Evolutionary conservation across 2,113 vertebrate species (phyloP), one percentile per base, ranked within the genome.

Genomic region (Podilymbus podiceps): DNA sequence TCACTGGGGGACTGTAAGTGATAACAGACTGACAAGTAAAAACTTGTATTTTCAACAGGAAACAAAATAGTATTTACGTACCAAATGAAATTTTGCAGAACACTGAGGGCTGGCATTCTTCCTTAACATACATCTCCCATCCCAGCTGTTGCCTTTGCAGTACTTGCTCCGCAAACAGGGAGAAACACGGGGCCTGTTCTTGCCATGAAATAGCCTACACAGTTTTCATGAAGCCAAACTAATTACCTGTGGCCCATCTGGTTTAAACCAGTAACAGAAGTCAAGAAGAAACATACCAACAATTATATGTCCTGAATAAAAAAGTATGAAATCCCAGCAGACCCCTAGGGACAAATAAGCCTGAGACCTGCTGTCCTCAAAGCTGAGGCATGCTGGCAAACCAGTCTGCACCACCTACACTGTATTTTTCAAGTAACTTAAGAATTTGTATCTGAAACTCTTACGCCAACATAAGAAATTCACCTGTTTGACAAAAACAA

Each of bases 231-330:
- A 93, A 97, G 88, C 76, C 92, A 96, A 75, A 90, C 73, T 89
- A 86, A 97, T 95, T 95, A 89, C 88, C 83, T 96, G 80, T 69
- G 40, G 83, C n/a, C 86, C 88, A 95, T 93, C 80, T 95, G 92
- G 85, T 78, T 80, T 93, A 80, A 80, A 94, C 33, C 30, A 93
- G 50, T 23, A 88, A 66, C 68, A 91, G 75, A 93, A 94, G 63
- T 90, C 79, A 92, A 87, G 67, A 69, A 72, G 76, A 93, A 89
- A 89, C 27, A 33, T 67, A 73, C 76, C 92, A 96, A 75, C 58
- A 82, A 71, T 72, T 84, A 20, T 3, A 46, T 12, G 56, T n/a
- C 72, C 83, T 64, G 68, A 78, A 95, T 75, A 86, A n/a, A n/a
- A 75, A 86, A 75, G 30, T 28, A 78, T 24, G 28, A 90, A 62